A percentile compares a stretch with the other conserved stretches of the same genome.
These are phyloP conservation scores for Patella vulgata DNA, from an alignment of 1,140 invertebrate genomes.

Conservation along the genomic window DNA sequence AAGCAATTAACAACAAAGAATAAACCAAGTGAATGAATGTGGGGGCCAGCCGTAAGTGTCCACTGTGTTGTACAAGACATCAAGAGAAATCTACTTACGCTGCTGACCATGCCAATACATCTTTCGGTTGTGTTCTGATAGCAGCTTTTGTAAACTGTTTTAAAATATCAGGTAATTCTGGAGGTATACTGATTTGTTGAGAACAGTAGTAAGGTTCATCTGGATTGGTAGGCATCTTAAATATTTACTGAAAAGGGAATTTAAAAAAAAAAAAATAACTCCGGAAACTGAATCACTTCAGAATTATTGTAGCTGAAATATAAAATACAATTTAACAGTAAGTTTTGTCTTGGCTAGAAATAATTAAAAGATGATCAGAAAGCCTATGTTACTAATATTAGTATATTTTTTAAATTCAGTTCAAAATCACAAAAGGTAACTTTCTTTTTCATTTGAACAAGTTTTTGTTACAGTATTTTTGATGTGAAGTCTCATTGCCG, in stretches of 20 bases:
- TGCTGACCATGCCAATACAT: constrained; percentile 84
- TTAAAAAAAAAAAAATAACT: neutral
- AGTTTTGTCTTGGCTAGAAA: too few species aligned
- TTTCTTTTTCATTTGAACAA: too few species aligned
- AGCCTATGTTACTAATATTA: too few species aligned
- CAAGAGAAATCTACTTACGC: constrained; percentile 56
- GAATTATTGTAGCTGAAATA: too few species aligned
- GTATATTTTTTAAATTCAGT: too few species aligned
- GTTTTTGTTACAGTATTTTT: too few species aligned
- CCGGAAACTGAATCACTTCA: neutral
- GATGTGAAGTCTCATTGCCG: too few species aligned
- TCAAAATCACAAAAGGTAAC: too few species aligned
- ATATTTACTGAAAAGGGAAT: neutral
- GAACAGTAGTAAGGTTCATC: constrained; percentile 68
- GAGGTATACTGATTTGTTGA: constrained; percentile 76
- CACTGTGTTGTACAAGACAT: too few species aligned
- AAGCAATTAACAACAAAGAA: neutral
- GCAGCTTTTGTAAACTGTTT: constrained; percentile 90
- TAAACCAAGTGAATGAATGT: neutral
- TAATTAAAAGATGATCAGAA: too few species aligned
- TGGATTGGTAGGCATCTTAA: constrained; percentile 58
- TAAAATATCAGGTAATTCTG: constrained; percentile 82
- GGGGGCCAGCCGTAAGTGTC: too few species aligned
- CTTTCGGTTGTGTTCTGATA: constrained; percentile 86
- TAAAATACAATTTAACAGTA: too few species aligned